Base-by-base conservation (phyloP, 2,113 vertebrate genomes). In the Varanus komodoensis region DNA sequence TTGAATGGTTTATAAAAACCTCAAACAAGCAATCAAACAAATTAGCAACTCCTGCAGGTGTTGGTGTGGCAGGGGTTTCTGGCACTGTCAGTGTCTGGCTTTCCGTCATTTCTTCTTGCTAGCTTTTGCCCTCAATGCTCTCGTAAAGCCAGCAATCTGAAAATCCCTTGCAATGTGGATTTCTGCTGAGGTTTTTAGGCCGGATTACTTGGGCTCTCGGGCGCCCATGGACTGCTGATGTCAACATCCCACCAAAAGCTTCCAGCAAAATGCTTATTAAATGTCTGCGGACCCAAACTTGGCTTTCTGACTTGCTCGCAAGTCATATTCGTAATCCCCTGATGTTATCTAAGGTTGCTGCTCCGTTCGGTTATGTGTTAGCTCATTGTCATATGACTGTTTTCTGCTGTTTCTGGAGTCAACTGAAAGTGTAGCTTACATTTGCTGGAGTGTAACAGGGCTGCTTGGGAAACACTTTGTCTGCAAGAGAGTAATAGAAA, bases 191-290 rank as follows among this genome's bases (percentile, higher is more conserved):
- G 38, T 68, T 80, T n/a, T 80, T n/a, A 69, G 29, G 4, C 27
- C 52, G 77, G 87, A 81, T 88, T 88, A 80, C 64, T 88, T 69
- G 86, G 14, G 86, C 75, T 77, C 52, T 34, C 21, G 75, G 87
- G 29, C 64, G 29, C 61, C 38, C 71, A 23, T 68, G 87, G 61
- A 88, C 80, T 88, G 87, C 32, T 69, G n/a, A 79, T 69, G 77
- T 88, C 77, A 80, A 27, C 61, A 69, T 68, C 50, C 29, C 27
- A 15, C 44, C n/a, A n/a, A 44, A 19, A 34, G 44, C 34, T 68
- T 52, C 69, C 38, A 57, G n/a, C n/a, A 71, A 71, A 81, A 88
- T 50, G 29, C 61, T 88, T 71, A 34, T 52, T 67, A 52, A 48
- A 69, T 73, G 79, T 5, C 48, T 57, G n/a, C 29, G 6, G 44